Conservation (phyloP, 2,888 invertebrate genomes). For the Drosophila eohydei region DNA sequence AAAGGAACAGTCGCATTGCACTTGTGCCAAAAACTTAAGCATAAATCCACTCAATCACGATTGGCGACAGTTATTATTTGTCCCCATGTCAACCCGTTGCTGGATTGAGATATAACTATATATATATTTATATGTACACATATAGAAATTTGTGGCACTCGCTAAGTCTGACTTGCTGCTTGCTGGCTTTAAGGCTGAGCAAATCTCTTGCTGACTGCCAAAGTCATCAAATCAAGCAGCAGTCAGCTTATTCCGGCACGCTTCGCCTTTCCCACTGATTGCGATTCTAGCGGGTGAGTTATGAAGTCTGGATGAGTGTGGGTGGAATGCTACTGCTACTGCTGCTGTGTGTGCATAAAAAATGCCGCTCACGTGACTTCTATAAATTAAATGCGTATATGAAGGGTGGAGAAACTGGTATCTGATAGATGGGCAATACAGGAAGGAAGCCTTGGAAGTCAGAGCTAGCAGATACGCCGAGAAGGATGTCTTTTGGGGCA, state of each 20-base stretch:
- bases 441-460: slow-evolving; percentile 43
- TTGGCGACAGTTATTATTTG: slow-evolving; percentile 75
- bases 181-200: slow-evolving; percentile 25
- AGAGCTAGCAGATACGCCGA: slow-evolving; percentile 6
- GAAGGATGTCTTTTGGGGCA: not conserved
- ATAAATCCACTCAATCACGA: slow-evolving; percentile 74
- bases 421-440: slow-evolving; percentile 30
- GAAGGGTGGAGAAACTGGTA: slow-evolving; percentile 18
- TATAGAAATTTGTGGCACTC: not conserved
- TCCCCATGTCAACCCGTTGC: slow-evolving; percentile 49
- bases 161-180: not conserved
- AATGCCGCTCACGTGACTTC: slow-evolving; percentile 75
- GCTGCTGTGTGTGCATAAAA: slow-evolving; percentile 53
- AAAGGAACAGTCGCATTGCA: slow-evolving; percentile 54
- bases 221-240: slow-evolving; percentile 66
- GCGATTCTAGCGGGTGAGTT: slow-evolving; percentile 29
- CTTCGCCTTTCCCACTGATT: slow-evolving; percentile 41
- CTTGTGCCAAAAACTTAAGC: slow-evolving; percentile 42
- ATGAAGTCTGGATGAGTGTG: not conserved
- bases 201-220: slow-evolving; percentile 44
- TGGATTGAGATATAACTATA: slow-evolving; percentile 15
- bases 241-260: slow-evolving; percentile 54
- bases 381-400: slow-evolving; percentile 68
- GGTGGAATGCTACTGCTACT: not conserved
- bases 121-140: not conserved